phyloP scores from a whole-genome alignment of 2,888 invertebrate species.

The Ophioninae sp. region DNA sequence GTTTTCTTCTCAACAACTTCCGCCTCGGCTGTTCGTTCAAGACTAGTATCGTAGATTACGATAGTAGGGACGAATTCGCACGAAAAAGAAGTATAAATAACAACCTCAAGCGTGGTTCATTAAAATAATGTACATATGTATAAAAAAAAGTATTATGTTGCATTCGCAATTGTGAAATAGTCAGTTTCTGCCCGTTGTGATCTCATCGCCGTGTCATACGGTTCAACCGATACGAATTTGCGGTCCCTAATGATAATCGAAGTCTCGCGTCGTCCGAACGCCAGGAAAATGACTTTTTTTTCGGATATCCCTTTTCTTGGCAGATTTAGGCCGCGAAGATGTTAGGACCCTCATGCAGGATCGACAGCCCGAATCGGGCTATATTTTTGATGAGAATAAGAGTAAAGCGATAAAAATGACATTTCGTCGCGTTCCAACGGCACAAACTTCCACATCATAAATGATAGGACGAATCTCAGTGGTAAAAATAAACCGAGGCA shows the following conservation, averaged over 20 bases:
- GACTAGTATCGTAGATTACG: background rate
- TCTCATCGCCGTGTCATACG: conserved; percentile 17
- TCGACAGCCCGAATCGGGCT: background rate
- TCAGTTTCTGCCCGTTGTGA: background rate
- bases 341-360: background rate
- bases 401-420: background rate
- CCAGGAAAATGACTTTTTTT: background rate
- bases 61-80: background rate
- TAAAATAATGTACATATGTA: conserved; percentile 40
- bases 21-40: conserved; percentile 2
- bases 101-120: conserved; percentile 3
- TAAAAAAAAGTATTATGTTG: conserved; percentile 26
- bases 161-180: conserved; percentile 34
- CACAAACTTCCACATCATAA: background rate
- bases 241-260: background rate
- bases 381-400: background rate
- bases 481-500: background rate
- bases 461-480: background rate
- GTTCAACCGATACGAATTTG: conserved; percentile 27
- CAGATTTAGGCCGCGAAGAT: background rate
- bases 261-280: background rate
- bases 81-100: conserved; percentile 20
- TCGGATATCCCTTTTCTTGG: background rate
- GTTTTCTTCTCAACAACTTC: background rate
- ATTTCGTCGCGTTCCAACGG: background rate